Evolutionary conservation across 2,113 vertebrate genomes (phyloP).

Genomic region (Corvus hawaiiensis): DNA sequence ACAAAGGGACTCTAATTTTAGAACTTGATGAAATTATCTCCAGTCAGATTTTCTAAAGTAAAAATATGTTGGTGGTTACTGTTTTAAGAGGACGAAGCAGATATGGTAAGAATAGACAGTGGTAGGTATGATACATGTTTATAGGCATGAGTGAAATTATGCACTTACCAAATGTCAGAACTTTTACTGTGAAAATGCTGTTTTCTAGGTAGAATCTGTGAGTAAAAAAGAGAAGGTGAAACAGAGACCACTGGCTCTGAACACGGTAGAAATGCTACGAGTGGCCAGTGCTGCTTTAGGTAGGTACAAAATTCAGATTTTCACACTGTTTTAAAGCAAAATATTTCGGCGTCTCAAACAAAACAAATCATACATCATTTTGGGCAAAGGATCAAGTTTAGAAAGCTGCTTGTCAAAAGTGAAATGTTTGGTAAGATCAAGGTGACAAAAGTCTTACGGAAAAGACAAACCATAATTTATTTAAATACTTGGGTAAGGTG

Average conservation of each 20-base stretch:
- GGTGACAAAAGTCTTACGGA: neutral
- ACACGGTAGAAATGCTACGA: conserved; percentile 97
- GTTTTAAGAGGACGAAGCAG: neutral
- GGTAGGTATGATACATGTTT: neutral
- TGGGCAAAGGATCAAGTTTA: neutral
- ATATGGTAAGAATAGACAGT: neutral
- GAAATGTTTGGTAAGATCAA: neutral
- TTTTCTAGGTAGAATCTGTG: conserved; percentile 87
- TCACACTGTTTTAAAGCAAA: neutral
- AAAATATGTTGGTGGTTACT: neutral
- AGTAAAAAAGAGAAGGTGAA: conserved; percentile 95
- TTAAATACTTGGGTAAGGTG: neutral
- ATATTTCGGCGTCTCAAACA: neutral
- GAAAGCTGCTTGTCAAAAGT: neutral
- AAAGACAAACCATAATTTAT: neutral
- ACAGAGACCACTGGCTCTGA: conserved; percentile 91
- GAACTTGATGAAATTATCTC: neutral
- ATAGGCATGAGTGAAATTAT: neutral
- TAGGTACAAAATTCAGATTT: conserved; percentile 59
- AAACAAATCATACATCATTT: neutral
- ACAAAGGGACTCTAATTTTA: neutral
- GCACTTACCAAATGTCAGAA: neutral
- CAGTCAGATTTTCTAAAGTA: neutral
- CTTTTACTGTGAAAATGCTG: conserved; percentile 1
- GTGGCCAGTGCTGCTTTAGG: conserved; percentile 93